These are phyloP conservation scores for Diaphora mendica DNA, from an alignment of 2,888 invertebrate genomes.

Conservation along the genomic window DNA sequence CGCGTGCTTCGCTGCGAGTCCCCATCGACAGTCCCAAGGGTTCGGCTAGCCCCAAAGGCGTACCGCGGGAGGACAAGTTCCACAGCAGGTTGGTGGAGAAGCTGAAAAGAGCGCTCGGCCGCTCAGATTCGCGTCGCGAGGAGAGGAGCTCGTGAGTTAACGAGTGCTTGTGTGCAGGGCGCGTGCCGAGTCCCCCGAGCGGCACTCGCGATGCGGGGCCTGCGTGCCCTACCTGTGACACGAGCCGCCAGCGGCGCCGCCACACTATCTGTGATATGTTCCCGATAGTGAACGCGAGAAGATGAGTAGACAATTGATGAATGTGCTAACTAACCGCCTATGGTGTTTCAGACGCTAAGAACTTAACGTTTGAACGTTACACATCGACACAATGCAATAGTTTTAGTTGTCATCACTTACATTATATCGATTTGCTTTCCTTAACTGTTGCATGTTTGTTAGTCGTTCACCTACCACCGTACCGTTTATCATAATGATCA, in stretches of 20 bases:
- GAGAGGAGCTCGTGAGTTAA: conserved; percentile 86
- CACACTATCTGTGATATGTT: conserved; percentile 80
- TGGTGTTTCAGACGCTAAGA: conserved; percentile 53
- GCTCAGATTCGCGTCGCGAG: conserved; percentile 81
- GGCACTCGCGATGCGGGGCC: conserved; percentile 76
- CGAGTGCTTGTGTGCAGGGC: conserved; percentile 84
- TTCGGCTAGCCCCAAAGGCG: conserved; percentile 88
- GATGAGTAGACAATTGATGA: conserved; percentile 72
- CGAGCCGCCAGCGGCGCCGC: conserved; percentile 58
- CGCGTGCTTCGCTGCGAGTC: conserved; percentile 87
- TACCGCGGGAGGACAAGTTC: conserved; percentile 89
- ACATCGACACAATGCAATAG: conserved; percentile 62
- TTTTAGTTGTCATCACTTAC: conserved; percentile 57
- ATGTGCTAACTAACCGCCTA: conserved; percentile 74
- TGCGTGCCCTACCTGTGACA: conserved; percentile 84
- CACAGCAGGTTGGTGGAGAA: conserved; percentile 93
- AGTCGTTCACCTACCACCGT: conserved; percentile 48
- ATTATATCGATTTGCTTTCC: conserved; percentile 58
- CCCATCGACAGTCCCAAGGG: conserved; percentile 89
- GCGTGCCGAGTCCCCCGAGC: conserved; percentile 79
- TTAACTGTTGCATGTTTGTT: conserved; percentile 73
- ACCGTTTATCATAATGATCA: conserved; percentile 47
- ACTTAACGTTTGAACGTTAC: conserved; percentile 55
- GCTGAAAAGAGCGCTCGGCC: conserved; percentile 90
- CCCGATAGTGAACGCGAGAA: conserved; percentile 69